A percentile compares a stretch with the other conserved stretches of the same genome.
Conservation (phyloP, 2,888 invertebrate genomes). For the Tiliacea aurago region DNA sequence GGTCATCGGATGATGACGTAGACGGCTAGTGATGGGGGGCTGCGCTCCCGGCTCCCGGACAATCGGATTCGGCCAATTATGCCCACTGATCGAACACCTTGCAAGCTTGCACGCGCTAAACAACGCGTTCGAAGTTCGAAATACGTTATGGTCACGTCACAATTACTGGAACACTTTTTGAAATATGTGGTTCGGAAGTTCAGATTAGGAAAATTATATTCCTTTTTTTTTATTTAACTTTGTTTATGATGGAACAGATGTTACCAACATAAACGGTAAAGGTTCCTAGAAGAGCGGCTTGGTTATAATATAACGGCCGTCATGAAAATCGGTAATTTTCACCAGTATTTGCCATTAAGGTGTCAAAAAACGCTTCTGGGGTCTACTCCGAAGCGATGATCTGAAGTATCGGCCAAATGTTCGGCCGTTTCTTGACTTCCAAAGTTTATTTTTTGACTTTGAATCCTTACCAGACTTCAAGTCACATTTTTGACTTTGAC, state of each 20-base stretch:
- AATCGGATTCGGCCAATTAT: slow-evolving; percentile 86
- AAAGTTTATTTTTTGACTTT: too few relatives aligned
- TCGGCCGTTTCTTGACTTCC: too few relatives aligned
- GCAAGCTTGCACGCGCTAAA: slow-evolving; percentile 71
- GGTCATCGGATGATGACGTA: slow-evolving; percentile 60
- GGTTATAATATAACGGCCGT: too few relatives aligned
- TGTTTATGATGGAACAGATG: background rate
- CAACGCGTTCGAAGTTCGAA: slow-evolving; percentile 42
- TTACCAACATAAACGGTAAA: too few relatives aligned
- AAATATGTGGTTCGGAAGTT: background rate
- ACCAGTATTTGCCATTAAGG: too few relatives aligned
- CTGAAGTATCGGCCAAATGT: too few relatives aligned
- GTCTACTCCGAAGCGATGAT: too few relatives aligned
- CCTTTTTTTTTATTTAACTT: background rate
- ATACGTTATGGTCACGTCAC: slow-evolving; percentile 30
- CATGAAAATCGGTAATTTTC: too few relatives aligned
- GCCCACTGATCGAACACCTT: slow-evolving; percentile 83
- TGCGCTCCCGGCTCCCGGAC: slow-evolving; percentile 67
- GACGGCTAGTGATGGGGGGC: slow-evolving; percentile 54
- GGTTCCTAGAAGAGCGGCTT: too few relatives aligned
- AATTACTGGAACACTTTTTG: slow-evolving; percentile 20
- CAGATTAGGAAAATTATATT: background rate
- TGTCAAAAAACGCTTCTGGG: too few relatives aligned
- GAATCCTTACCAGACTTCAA: too few relatives aligned
- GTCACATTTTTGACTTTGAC: too few relatives aligned